A percentile compares a stretch with the other conserved stretches of the same genome.
Evolutionary conservation across 2,113 vertebrate genomes (phyloP).

Genomic region (Rhinoderma darwinii): DNA sequence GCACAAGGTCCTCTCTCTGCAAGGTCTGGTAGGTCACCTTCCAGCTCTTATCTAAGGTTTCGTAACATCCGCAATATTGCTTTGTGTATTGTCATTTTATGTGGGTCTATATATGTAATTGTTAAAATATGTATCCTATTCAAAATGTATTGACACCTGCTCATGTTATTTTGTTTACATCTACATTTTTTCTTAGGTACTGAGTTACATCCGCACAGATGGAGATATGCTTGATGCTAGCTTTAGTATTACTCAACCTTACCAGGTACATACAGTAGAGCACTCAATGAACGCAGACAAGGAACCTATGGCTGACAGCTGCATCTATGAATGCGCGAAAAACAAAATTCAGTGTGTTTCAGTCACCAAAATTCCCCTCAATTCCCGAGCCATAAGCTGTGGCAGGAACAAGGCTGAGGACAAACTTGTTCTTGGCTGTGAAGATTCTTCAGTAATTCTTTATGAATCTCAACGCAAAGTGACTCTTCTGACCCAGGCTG

Average conservation of each 20-base stretch:
- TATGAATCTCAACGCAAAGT: slow-evolving; percentile 79
- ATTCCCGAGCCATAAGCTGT: slow-evolving; percentile 80
- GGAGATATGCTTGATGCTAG: slow-evolving; percentile 81
- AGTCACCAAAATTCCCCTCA: slow-evolving; percentile 78
- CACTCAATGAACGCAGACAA: slow-evolving; percentile 66
- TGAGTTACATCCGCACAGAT: slow-evolving; percentile 80
- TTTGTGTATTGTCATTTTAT: neutral
- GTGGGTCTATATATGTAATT: neutral
- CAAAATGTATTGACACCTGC: neutral
- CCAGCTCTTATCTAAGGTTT: too few relatives aligned
- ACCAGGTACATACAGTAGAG: slow-evolving; percentile 86
- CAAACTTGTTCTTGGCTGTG: slow-evolving; percentile 84
- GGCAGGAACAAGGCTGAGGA: slow-evolving; percentile 79
- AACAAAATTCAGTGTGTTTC: slow-evolving; percentile 78
- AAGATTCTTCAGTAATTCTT: slow-evolving; percentile 86
- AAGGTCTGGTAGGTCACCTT: too few relatives aligned
- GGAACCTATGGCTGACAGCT: slow-evolving; percentile 76
- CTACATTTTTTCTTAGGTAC: slow-evolving; percentile 74
- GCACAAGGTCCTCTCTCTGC: too few relatives aligned
- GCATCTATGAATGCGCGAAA: slow-evolving; percentile 79
- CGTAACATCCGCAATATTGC: neutral
- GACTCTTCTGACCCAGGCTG: slow-evolving; percentile 77
- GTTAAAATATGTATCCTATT: neutral
- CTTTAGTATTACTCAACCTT: slow-evolving; percentile 84
- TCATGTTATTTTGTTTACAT: neutral